Percentiles rank a stretch among this genome's conserved stretches.
Conservation (phyloP, 2,797 vertebrate species). For the Falco berigora region DNA sequence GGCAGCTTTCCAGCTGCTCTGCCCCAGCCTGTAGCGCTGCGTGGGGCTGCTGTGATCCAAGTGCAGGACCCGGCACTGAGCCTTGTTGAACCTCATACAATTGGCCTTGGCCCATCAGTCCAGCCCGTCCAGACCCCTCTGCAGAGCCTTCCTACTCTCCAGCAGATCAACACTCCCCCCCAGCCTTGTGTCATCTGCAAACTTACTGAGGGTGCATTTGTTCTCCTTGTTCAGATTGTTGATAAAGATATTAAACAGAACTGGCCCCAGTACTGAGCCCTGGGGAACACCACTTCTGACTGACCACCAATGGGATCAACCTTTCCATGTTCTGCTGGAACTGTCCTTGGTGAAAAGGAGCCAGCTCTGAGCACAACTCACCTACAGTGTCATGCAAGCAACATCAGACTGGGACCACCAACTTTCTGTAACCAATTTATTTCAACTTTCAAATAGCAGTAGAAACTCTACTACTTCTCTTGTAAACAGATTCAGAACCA, state of each 20-base stretch:
- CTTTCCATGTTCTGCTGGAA: not conserved
- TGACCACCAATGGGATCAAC: too few relatives aligned
- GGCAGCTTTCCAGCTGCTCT: not conserved
- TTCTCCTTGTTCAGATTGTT: too few relatives aligned
- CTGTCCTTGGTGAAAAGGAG: not conserved
- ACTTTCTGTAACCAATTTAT: not conserved
- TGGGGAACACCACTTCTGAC: not conserved
- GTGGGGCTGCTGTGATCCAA: not conserved
- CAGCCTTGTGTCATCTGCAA: not conserved
- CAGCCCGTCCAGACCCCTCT: not conserved
- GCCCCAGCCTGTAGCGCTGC: too few relatives aligned
- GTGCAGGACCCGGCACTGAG: not conserved
- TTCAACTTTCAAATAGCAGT: not conserved
- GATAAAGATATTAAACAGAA: not conserved
- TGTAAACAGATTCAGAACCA: not conserved
- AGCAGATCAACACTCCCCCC: not conserved
- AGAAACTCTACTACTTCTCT: not conserved
- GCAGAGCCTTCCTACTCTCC: not conserved
- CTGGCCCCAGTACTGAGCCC: not conserved
- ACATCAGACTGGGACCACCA: not conserved
- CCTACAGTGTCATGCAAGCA: not conserved
- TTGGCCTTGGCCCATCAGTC: accelerated
- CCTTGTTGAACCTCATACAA: not conserved
- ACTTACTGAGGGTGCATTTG: not conserved
- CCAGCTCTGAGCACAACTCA: not conserved